phyloP scores from a whole-genome alignment of 2,113 vertebrate genomes.

The Vulpes lagopus region DNA sequence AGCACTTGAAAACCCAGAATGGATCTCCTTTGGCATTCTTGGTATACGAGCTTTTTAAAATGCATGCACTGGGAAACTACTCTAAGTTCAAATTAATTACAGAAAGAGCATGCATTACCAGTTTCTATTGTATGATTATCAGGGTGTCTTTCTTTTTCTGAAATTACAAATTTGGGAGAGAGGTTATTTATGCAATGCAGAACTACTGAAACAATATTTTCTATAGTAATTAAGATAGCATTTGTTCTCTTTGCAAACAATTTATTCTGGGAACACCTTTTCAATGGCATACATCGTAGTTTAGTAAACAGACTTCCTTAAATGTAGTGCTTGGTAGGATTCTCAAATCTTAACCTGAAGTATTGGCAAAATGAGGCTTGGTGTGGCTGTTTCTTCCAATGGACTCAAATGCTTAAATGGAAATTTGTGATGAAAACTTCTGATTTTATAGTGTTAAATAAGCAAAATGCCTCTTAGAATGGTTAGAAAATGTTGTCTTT shows the following conservation, averaged over 20 bases:
- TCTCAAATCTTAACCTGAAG: neutral
- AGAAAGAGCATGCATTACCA: neutral
- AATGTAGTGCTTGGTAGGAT: neutral
- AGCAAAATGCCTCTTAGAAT: neutral
- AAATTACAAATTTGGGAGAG: neutral
- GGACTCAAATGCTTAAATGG: neutral
- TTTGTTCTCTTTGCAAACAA: neutral
- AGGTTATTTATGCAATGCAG: neutral
- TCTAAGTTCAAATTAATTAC: constrained; percentile 3
- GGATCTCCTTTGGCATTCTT: neutral
- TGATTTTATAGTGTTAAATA: neutral
- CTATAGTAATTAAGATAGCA: neutral
- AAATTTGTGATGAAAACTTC: neutral
- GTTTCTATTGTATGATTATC: neutral
- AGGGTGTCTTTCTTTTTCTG: neutral
- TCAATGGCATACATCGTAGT: neutral
- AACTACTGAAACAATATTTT: neutral
- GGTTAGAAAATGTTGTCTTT: neutral
- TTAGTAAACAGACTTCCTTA: neutral
- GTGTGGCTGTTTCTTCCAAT: neutral
- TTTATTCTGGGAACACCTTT: neutral
- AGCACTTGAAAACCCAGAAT: neutral
- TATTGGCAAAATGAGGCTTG: neutral
- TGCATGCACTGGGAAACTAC: neutral
- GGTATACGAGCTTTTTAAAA: neutral